Conservation (phyloP, 23 tunicate genomes). For the Halocynthia aurantium region DNA sequence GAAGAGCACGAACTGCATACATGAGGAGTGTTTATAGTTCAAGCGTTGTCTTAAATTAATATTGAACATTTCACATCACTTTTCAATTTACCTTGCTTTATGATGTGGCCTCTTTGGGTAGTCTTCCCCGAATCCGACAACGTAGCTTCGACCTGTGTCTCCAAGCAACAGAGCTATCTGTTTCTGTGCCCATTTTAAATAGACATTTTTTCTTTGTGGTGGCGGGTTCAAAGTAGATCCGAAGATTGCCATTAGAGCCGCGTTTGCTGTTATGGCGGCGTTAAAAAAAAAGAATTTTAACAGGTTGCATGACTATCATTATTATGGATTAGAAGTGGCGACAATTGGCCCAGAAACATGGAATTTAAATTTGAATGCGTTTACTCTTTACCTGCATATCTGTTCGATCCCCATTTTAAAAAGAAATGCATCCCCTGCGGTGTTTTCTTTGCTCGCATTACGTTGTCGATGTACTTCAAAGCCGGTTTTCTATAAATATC, state of each 20-base stretch:
- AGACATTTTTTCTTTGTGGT: slow-evolving; percentile 24
- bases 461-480: slow-evolving; percentile 39
- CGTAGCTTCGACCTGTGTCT: slow-evolving; percentile 60
- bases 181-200: slow-evolving; percentile 38
- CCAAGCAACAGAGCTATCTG: slow-evolving; percentile 68
- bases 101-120: slow-evolving; percentile 60
- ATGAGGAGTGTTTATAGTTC: too few species aligned
- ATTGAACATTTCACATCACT: too few species aligned
- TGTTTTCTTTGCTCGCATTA: slow-evolving; percentile 41
- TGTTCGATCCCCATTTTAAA: slow-evolving; percentile 53
- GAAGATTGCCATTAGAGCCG: slow-evolving; percentile 62
- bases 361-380: not conserved
- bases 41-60: too few species aligned
- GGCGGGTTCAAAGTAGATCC: slow-evolving; percentile 63
- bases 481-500: slow-evolving; percentile 42
- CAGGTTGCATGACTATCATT: too few species aligned
- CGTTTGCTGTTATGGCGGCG: slow-evolving; percentile 46
- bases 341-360: not conserved
- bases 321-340: too few species aligned
- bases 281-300: not conserved
- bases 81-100: slow-evolving; percentile 42
- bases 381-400: slow-evolving; percentile 59
- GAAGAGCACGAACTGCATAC: slow-evolving; percentile 63
- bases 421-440: slow-evolving; percentile 77
- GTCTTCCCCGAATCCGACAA: slow-evolving; percentile 69